Percentiles rank a stretch among this genome's conserved stretches.
phyloP scores from a whole-genome alignment of 92 coral and sea anemone genomes.

The Epizoanthus fatuus region DNA sequence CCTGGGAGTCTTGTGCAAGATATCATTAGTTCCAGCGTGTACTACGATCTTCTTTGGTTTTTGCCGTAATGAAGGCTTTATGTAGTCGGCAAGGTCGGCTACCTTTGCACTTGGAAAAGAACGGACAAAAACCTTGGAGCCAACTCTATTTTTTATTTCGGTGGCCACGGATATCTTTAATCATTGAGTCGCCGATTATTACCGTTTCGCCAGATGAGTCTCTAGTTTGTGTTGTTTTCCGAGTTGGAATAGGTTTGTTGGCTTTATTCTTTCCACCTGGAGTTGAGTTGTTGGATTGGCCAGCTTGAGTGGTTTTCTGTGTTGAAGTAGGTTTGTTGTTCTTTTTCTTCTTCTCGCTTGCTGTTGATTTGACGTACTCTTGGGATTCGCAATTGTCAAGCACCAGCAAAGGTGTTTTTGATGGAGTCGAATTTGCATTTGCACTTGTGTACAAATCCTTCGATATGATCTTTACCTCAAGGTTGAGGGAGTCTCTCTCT shows the following conservation, averaged over 20 bases:
- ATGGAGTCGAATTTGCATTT: constrained; percentile 16
- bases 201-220: constrained; percentile 10
- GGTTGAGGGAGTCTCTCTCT: constrained; percentile 8
- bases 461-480: constrained; percentile 19
- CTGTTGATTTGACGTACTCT: not conserved
- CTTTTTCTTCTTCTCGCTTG: constrained; percentile 10
- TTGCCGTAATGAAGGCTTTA: constrained; percentile 28
- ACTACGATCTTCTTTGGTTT: constrained; percentile 20
- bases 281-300: not conserved
- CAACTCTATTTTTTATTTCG: constrained; percentile 47
- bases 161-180: constrained; percentile 20
- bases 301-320: constrained; percentile 3
- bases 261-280: not conserved
- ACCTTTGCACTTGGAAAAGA: constrained; percentile 34
- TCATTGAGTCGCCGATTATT: constrained; percentile 33
- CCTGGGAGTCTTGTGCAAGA: constrained; percentile 23
- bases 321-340: not conserved
- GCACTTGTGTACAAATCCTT: not conserved
- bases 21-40: constrained; percentile 35
- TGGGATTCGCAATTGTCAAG: constrained; percentile 1
- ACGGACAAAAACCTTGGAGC: constrained; percentile 33
- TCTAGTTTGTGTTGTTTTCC: constrained; percentile 11
- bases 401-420: constrained; percentile 3
- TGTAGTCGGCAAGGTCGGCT: constrained; percentile 30
- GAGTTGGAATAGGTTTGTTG: not conserved